Conservation (phyloP, 2,888 invertebrate genomes). For the Caenorhabditis sp. region DNA sequence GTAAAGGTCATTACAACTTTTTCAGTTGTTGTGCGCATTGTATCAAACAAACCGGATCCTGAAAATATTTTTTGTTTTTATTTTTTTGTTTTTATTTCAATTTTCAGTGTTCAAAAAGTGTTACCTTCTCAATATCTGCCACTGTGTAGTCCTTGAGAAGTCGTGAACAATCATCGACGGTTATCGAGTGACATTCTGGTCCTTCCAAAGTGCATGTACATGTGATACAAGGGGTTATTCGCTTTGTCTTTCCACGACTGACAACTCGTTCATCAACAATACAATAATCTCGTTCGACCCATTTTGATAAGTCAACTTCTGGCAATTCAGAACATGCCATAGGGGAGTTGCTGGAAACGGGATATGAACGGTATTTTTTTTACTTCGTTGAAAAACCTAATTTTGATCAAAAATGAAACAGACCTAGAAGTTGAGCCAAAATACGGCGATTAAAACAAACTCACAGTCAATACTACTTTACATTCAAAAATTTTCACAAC, state of each 20-base stretch:
- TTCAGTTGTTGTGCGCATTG: constrained; percentile 48
- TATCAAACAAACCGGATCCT: constrained; percentile 52
- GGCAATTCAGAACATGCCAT: constrained; percentile 67
- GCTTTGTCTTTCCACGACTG: constrained; percentile 65
- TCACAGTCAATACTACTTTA: no score
- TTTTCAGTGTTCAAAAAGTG: no score
- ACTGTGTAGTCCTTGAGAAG: constrained; percentile 23
- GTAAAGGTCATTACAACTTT: constrained; percentile 2
- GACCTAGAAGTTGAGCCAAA: no score
- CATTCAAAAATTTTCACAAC: no score
- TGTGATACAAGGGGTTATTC: constrained; percentile 70
- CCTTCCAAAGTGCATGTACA: constrained; percentile 71
- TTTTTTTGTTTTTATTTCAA: no score
- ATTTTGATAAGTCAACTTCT: constrained; percentile 64
- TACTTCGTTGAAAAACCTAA: neutral
- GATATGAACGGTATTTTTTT: no score
- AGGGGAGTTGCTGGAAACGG: constrained; percentile 65
- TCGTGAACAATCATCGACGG: constrained; percentile 49
- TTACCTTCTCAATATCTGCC: constrained; percentile 26
- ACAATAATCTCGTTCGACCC: constrained; percentile 71
- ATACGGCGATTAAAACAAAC: no score
- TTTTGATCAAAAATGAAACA: no score
- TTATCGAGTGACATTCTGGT: constrained; percentile 69
- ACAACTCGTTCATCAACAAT: constrained; percentile 68
- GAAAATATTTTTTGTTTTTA: neutral